phyloP scores from a whole-genome alignment of 92 coral and sea anemone genomes.

The Palythoa grandis region DNA sequence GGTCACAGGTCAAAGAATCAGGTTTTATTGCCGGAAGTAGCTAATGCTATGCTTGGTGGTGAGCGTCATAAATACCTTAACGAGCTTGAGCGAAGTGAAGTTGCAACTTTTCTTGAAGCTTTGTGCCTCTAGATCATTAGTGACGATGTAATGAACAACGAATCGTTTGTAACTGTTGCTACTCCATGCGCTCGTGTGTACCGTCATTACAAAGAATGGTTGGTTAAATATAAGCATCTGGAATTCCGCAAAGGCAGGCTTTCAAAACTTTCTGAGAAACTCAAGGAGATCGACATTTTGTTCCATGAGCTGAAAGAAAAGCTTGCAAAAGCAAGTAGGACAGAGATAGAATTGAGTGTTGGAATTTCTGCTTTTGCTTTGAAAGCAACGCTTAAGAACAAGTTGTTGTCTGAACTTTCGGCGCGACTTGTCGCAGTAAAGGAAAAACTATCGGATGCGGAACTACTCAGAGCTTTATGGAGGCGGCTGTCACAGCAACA shows the following conservation, averaged over 20 bases:
- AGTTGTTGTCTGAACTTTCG: conserved; percentile 6
- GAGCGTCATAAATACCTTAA: conserved; percentile 16
- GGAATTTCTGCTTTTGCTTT: conserved; percentile 22
- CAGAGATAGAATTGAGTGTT: conserved; percentile 25
- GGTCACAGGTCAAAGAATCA: too few relatives aligned
- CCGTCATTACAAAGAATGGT: conserved; percentile 9
- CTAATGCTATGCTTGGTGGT: conserved; percentile 12
- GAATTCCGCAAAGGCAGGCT: conserved; percentile 30
- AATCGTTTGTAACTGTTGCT: conserved; percentile 23
- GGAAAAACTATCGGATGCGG: conserved; percentile 7
- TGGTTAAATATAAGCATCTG: conserved; percentile 6
- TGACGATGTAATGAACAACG: conserved; percentile 39
- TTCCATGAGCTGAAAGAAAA: conserved; percentile 14
- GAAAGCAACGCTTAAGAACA: conserved; percentile 23
- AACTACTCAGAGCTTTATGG: neutral
- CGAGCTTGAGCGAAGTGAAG: neutral
- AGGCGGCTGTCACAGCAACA: conserved; percentile 18
- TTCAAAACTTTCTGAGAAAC: conserved; percentile 23
- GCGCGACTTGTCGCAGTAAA: conserved; percentile 19
- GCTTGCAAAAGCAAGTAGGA: conserved; percentile 24
- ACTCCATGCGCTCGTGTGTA: conserved; percentile 17
- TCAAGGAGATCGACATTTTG: conserved; percentile 15
- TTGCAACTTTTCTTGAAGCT: conserved; percentile 6
- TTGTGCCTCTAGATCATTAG: conserved; percentile 22
- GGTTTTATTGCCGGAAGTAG: neutral